Conservation (phyloP, 2,113 vertebrate species). For the Odocoileus virginianus region DNA sequence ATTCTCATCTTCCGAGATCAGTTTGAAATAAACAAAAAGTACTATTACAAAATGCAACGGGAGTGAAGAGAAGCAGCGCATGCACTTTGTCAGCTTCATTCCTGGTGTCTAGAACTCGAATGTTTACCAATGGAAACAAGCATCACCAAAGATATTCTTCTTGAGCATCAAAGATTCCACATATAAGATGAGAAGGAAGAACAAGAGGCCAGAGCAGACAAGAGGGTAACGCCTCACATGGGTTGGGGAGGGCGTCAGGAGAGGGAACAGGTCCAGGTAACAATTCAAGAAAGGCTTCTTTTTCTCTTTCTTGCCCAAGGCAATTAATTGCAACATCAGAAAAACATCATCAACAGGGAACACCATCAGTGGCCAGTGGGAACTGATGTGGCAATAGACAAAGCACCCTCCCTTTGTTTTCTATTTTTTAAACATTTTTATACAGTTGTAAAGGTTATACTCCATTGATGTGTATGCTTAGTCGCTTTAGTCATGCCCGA, state of each 20-base stretch:
- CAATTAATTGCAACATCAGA: neutral
- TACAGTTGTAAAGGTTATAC: neutral
- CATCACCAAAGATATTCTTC: neutral
- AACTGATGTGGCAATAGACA: neutral
- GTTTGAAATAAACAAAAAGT: neutral
- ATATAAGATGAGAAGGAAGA: neutral
- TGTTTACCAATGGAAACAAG: neutral
- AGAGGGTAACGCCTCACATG: fast-evolving
- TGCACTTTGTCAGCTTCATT: neutral
- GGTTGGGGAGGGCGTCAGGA: fast-evolving
- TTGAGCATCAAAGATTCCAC: neutral
- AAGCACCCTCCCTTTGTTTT: neutral
- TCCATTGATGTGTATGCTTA: neutral
- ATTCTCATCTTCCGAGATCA: neutral
- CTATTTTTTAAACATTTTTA: neutral
- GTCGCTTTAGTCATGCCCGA: neutral
- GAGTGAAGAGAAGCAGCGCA: fast-evolving
- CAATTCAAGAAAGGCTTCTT: neutral
- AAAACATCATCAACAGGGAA: neutral
- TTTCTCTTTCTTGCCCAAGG: neutral
- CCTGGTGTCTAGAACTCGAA: neutral
- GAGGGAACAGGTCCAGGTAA: neutral
- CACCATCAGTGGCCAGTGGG: no score
- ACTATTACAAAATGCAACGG: neutral
- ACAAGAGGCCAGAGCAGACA: fast-evolving